Evolutionary conservation across 2,888 invertebrate species (phyloP).

Genomic region (Caenorhabditis drosophilae): DNA sequence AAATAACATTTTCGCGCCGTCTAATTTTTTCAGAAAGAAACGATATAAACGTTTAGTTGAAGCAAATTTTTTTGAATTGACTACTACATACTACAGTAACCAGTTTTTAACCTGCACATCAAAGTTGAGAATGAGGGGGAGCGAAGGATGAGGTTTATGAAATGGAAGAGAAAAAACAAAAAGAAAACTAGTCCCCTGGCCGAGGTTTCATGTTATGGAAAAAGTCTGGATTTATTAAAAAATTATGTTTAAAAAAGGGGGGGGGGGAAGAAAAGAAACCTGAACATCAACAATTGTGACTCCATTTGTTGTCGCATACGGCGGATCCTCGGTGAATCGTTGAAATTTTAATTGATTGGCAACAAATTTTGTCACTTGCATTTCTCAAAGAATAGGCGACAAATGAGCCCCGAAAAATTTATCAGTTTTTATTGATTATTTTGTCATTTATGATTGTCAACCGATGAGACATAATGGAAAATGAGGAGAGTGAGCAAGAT

Average conservation of each 20-base stretch:
- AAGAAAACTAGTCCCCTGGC: neutral
- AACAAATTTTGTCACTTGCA: neutral
- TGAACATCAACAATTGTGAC: constrained; percentile 38
- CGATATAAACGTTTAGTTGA: too few species aligned
- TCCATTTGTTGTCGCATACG: constrained; percentile 31
- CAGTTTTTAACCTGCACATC: neutral
- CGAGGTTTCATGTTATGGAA: neutral
- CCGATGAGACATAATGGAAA: too few species aligned
- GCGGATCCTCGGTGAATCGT: constrained; percentile 1
- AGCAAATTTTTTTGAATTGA: neutral
- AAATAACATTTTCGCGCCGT: too few species aligned
- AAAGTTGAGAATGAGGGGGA: neutral
- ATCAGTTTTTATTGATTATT: too few species aligned
- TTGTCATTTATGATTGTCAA: too few species aligned
- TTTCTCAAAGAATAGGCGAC: too few species aligned
- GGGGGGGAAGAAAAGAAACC: too few species aligned
- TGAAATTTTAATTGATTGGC: neutral
- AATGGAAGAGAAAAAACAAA: neutral
- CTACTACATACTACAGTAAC: neutral
- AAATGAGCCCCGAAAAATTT: too few species aligned
- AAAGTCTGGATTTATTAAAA: neutral
- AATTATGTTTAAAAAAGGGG: too few species aligned
- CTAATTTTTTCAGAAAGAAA: too few species aligned
- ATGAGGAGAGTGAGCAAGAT: too few species aligned
- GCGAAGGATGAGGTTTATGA: too few species aligned